phyloP scores from a whole-genome alignment of 92 coral and sea anemone genomes.

The Zoanthus solanderi region DNA sequence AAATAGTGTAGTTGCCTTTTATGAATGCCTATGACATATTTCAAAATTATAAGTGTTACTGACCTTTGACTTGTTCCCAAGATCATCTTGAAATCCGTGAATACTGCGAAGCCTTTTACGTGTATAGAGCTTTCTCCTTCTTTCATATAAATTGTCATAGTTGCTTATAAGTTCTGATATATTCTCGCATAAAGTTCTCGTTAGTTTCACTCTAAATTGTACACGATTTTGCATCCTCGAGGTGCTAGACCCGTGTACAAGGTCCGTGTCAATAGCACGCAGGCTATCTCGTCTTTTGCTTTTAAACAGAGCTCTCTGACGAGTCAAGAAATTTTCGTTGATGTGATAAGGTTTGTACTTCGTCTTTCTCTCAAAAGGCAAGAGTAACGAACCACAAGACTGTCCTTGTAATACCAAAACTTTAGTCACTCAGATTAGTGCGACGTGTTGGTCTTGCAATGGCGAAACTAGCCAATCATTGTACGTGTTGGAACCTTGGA shows the following conservation, averaged over 20 bases:
- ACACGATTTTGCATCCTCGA: conserved; percentile 13
- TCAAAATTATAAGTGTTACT: conserved; percentile 9
- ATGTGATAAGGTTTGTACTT: conserved; percentile 14
- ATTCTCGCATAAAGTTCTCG: conserved; percentile 9
- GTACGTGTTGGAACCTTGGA: conserved; percentile 3
- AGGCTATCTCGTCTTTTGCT: conserved; percentile 16
- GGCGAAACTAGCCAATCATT: conserved; percentile 12
- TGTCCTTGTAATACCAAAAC: conserved; percentile 14
- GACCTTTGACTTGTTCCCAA: conserved; percentile 24
- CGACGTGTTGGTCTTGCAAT: conserved; percentile 10
- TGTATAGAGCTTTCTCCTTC: conserved; percentile 13
- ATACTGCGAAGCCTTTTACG: conserved; percentile 16
- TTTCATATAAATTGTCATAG: conserved; percentile 8
- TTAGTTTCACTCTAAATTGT: conserved; percentile 12
- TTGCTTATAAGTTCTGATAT: conserved; percentile 9
- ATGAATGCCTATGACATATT: conserved; percentile 8
- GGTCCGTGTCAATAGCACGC: conserved; percentile 9
- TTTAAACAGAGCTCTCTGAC: conserved; percentile 12
- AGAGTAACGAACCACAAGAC: conserved; percentile 13
- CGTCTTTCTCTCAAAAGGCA: conserved; percentile 12
- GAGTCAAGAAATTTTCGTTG: conserved; percentile 9
- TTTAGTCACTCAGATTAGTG: conserved; percentile 9
- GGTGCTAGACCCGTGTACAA: conserved; percentile 17
- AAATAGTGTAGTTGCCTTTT: conserved; percentile 2
- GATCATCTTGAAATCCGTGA: conserved; percentile 11